Conservation (phyloP, 2,797 vertebrate species). For the Rhincodon typus region DNA sequence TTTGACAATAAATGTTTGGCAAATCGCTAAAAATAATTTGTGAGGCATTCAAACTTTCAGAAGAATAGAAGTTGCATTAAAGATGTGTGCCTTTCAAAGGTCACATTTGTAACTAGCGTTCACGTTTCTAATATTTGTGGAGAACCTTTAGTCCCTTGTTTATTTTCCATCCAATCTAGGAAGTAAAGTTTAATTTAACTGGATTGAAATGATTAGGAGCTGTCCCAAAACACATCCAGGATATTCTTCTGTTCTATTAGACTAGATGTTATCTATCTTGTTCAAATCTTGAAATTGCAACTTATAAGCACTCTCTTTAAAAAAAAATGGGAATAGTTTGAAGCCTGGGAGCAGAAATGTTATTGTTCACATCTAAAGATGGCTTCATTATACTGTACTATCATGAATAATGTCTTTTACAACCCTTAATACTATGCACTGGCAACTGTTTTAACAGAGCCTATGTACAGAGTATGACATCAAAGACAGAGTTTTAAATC, state of each 20-base stretch:
- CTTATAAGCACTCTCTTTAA: too few species aligned
- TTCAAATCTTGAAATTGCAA: too few species aligned
- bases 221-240: background rate
- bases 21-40: background rate
- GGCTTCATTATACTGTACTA: too few species aligned
- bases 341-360: too few species aligned
- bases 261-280: too few species aligned
- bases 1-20: background rate
- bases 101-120: background rate
- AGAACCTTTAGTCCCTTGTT: background rate
- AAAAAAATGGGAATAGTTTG: too few species aligned
- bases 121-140: background rate
- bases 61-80: background rate
- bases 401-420: too few species aligned
- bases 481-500: background rate
- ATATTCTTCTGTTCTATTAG: too few species aligned
- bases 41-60: background rate
- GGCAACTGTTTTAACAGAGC: too few species aligned
- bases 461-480: background rate
- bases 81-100: background rate
- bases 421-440: too few species aligned
- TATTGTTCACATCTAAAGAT: too few species aligned
- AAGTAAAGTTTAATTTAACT: background rate
- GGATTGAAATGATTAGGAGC: background rate
- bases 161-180: background rate